Percentiles rank a stretch among this genome's conserved stretches.
phyloP scores from a whole-genome alignment of 2,113 vertebrate genomes.

The Oriolus oriolus region DNA sequence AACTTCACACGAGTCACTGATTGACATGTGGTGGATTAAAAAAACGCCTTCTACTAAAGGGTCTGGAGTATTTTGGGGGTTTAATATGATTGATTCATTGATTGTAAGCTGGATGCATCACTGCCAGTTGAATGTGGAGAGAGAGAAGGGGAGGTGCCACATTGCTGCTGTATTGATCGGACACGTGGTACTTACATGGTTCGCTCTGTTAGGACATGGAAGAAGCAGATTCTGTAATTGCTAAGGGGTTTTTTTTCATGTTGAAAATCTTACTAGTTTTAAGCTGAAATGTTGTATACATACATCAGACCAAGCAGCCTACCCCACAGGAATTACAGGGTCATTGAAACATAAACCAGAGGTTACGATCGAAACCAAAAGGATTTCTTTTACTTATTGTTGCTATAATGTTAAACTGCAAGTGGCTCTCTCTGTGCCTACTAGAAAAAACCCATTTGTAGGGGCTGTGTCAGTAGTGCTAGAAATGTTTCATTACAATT shows the following conservation, averaged over 20 bases:
- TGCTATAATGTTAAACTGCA: not conserved
- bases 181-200: accelerated
- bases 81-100: not conserved
- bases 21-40: not conserved
- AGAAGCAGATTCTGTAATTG: not conserved
- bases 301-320: not conserved
- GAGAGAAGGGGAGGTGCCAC: not conserved
- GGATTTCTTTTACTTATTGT: not conserved
- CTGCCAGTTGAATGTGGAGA: not conserved
- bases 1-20: not conserved
- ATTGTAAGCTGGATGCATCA: not conserved
- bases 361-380: not conserved
- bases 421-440: not conserved
- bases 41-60: not conserved
- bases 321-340: not conserved
- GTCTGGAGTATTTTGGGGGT: not conserved
- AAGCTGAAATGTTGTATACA: not conserved
- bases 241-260: not conserved
- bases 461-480: not conserved
- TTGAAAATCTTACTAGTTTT: not conserved
- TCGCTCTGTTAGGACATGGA: not conserved
- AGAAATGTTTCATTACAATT: not conserved
- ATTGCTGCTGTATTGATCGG: not conserved
- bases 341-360: not conserved
- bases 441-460: not conserved